Base-by-base conservation (phyloP, 1,140 invertebrate species). In the Orius insidiosus region DNA sequence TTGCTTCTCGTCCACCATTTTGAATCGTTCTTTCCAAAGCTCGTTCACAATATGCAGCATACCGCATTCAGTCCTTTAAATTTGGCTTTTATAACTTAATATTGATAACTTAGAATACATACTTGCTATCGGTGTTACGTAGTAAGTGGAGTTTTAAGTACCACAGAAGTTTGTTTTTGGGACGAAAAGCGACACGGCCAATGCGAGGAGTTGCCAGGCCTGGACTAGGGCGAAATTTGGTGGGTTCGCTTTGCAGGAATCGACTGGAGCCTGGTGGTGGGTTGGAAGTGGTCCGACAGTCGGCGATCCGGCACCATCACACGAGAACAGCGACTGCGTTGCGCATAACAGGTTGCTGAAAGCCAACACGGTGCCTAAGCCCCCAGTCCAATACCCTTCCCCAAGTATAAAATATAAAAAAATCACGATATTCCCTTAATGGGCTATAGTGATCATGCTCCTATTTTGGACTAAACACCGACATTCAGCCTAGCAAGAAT, bases 291-390 rank as follows among this genome's bases (percentile, higher is more conserved):
- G 59, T 53, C 62, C 63, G 54, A 64, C 64, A 48, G 63, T 60
- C 42, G 60, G 60, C 52, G 63, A 65, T 59, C 60, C 64, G 14
- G 54, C 53, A 6, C 52, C 54, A 74, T 94, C 88, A 74, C 89
- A 94, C 63, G 88, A 78, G 74, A 94, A 94, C 69, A 93, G 76
- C 68, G 87, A 92, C 74, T 94, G 88, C 59, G 88, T 92, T 60
- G 89, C 88, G 73, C 89, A 94, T 68, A 94, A 78, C 58, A 94
- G 78, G 76, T 76, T 92, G 86, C 86, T 92, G 80, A 68, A 86
- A 81, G 73, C 56, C 57, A 59, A 54, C 56, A 45, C 54, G 54
- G 51, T 58, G 44, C 51, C 53, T 50, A 56, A 52, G 51, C 52
- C 50, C 24, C 24, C 51, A 53, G 51, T 48, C 41, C 41, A 31